Evolutionary conservation across 2,888 invertebrate genomes (phyloP), one percentile per base, ranked within the genome.

Genomic region (Drosophila paracracens): DNA sequence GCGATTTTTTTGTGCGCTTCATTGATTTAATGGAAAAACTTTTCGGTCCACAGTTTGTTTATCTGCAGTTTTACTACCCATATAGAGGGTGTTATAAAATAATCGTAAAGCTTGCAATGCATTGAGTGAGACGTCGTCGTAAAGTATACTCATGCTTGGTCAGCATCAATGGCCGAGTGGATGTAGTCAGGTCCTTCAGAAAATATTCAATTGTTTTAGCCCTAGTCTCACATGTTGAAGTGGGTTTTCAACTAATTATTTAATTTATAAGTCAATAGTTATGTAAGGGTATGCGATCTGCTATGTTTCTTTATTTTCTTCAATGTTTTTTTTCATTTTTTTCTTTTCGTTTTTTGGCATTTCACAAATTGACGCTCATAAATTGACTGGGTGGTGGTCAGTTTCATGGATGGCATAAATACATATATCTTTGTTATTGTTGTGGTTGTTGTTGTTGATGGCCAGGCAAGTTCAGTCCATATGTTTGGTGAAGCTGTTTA

Each of bases 1-100:
- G 87, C 79, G 87, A 83, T 79, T 83, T 77, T 86, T 88, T 88
- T 84, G 76, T 77, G 62, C 83, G 88, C 82, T 90, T 83, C 89
- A 90, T 90, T 89, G 89, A 89, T 88, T 88, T 88, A 90, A 90
- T 89, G 89, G 90, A 76, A 89, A 89, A 89, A 89, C 76, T 90
- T 89, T 83, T 88, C 59, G 74, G 54, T 73, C 66, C 54, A 43
- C 68, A 66, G 69, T 73, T 71, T 70, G 70, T 70, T 78, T 78
- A 64, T 72, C 73, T 62, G 64, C 31, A 11, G 38, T 61, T 59
- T 50, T 38, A 33, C 36, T n/a, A n/a, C 36, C 18, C 54, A 8
- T 27, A n/a, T n/a, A n/a, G 13, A 29, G 29, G 18, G n/a, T n/a
- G 29, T 36, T 40, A 38, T 38, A n/a, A 7, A 56, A 29, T 56